Conservation (phyloP, 2,888 invertebrate species). For the Erynnis tages region DNA sequence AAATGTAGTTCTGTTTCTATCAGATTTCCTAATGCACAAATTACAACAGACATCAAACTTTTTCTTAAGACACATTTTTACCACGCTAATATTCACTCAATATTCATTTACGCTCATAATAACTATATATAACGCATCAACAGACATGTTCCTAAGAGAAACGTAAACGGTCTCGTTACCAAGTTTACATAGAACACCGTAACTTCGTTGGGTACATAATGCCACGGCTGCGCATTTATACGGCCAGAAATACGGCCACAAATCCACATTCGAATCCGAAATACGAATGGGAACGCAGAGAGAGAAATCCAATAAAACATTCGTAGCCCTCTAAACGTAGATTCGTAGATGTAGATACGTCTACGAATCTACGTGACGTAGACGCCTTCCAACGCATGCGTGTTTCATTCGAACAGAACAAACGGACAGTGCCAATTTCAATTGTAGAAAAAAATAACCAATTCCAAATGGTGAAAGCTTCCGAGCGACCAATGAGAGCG, state of each 20-base stretch:
- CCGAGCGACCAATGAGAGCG: slow-evolving; percentile 76
- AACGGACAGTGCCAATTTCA: slow-evolving; percentile 78
- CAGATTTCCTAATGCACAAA: too few relatives aligned
- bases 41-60: too few relatives aligned
- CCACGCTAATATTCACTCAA: too few relatives aligned
- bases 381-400: slow-evolving; percentile 75
- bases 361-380: slow-evolving; percentile 77
- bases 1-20: too few relatives aligned
- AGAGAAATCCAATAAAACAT: slow-evolving; percentile 78
- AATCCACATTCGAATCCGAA: slow-evolving; percentile 67
- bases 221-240: slow-evolving; percentile 70
- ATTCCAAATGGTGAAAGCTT: slow-evolving; percentile 80
- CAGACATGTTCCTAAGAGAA: too few relatives aligned
- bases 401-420: slow-evolving; percentile 64
- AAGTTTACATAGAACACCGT: background rate
- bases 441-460: slow-evolving; percentile 81
- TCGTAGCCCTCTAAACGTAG: slow-evolving; percentile 69
- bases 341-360: too few relatives aligned
- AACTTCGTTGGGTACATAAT: background rate
- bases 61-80: too few relatives aligned
- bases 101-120: too few relatives aligned
- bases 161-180: too few relatives aligned
- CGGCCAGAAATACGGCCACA: slow-evolving; percentile 50
- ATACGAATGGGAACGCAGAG: slow-evolving; percentile 74
- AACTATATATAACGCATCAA: too few relatives aligned